Base-by-base conservation (phyloP, 2,113 vertebrate species). In the Tautogolabrus adspersus region DNA sequence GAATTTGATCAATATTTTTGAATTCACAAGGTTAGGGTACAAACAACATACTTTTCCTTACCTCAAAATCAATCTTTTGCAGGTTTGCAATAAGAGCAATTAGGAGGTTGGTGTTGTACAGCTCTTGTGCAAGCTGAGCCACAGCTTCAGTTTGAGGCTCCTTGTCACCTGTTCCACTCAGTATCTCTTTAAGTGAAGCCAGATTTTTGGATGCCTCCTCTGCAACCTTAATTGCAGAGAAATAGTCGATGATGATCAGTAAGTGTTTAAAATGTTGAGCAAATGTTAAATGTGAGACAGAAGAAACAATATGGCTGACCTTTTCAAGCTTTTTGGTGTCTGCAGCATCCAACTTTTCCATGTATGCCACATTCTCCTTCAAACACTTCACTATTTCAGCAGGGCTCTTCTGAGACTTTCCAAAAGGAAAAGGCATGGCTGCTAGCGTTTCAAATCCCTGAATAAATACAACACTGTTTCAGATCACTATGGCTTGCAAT, bases 111-210 rank as follows among this genome's bases (percentile, higher is more conserved):
- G 94, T 95, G 88, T 95, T 95, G 90, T 95, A 95, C 21, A 95
- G 89, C 83, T 95, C 95, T 13, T 95, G 95, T 13, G 95, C 95
- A 0, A 95, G 93, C 62, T 95, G 94, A 22, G 94, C 95, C 64
- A 95, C 95, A 0, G 94, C 94, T 79, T 95, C 95, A 0, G 94
- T 95, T n/a, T 95, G 95, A 65, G 95, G 94, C 74, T 95, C 95
- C 88, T 95, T 95, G 77, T 95, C 95, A 58, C 93, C 93, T 16
- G 95, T 94, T 62, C 94, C 94, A 86, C 84, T 92, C 10, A 95
- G 92, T 10, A 95, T 91, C 84, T 95, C 95, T 86, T 95, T 95
- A 77, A 95, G 79, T 0, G 90, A 93, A 3, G 93, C 87, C 60
- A 95, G 88, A 44, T 93, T 93, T 88, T 95, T 95, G 23, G 95